Evolutionary conservation across 2,797 vertebrate genomes (phyloP).

Genomic region (Phalloptychus januarius): DNA sequence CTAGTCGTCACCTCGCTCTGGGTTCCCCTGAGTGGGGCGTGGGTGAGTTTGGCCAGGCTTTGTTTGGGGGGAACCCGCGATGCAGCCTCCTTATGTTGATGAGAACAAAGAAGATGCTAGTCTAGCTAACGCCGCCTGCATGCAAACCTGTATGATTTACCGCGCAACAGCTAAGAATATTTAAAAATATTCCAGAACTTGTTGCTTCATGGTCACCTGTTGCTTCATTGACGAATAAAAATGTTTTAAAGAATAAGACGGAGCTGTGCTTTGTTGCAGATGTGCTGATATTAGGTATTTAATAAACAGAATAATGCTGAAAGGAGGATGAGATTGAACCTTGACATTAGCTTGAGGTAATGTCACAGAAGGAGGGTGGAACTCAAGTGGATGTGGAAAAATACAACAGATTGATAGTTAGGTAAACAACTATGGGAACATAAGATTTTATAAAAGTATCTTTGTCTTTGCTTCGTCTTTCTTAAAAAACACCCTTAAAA

Average conservation of each 20-base stretch:
- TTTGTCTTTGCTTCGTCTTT: neutral
- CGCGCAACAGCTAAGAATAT: neutral
- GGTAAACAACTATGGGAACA: neutral
- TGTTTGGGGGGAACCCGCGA: constrained; percentile 12
- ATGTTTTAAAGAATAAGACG: constrained; percentile 42
- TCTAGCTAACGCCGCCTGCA: constrained; percentile 10
- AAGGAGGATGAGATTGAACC: constrained; percentile 20
- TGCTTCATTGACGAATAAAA: constrained; percentile 37
- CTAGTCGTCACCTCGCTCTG: constrained; percentile 68
- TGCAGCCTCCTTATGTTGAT: constrained; percentile 49
- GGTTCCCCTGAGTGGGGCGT: constrained; percentile 40
- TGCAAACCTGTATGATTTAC: neutral
- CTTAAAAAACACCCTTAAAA: neutral
- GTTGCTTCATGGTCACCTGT: neutral
- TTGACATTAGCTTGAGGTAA: neutral
- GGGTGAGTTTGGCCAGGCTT: constrained; percentile 34
- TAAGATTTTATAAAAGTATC: neutral
- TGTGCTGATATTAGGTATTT: constrained; percentile 51
- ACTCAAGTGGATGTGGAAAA: neutral
- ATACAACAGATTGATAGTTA: neutral
- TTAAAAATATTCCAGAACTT: neutral
- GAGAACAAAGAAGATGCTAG: constrained; percentile 23
- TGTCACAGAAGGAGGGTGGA: neutral
- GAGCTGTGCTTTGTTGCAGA: constrained; percentile 51
- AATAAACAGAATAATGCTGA: constrained; percentile 12